A percentile compares a stretch with the other conserved stretches of the same genome.
Evolutionary conservation across 53 echinoderm and acorn worm genomes (phyloP).

Genomic region (Astropecten irregularis): DNA sequence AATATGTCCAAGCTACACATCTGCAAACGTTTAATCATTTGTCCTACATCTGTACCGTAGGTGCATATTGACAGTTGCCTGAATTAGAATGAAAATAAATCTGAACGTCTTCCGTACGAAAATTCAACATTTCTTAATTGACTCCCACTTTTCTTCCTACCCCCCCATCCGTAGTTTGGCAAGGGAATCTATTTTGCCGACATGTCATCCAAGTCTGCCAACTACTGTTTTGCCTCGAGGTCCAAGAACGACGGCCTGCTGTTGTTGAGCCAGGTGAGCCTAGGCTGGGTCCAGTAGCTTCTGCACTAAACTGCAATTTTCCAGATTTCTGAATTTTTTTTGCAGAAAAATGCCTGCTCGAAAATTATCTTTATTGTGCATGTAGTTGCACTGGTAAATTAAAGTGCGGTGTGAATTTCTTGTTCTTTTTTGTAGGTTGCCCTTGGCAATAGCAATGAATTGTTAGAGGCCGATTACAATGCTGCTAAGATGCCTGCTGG

Average conservation of each 20-base stretch:
- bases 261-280: conserved; percentile 80
- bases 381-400: too few species aligned
- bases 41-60: too few species aligned
- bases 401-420: too few species aligned
- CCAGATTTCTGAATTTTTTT: background rate
- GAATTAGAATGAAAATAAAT: too few species aligned
- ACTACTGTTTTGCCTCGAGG: conserved; percentile 92
- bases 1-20: too few species aligned
- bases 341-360: too few species aligned
- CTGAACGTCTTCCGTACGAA: too few species aligned
- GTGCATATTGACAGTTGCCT: too few species aligned
- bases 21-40: too few species aligned
- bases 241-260: conserved; percentile 73
- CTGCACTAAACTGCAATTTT: background rate
- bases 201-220: conserved; percentile 99
- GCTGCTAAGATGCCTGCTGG: conserved; percentile 82
- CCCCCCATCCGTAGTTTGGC: conserved; percentile 79
- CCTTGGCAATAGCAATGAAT: conserved; percentile 76
- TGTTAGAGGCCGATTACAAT: conserved; percentile 86
- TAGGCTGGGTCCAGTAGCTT: too few species aligned
- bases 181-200: conserved; percentile 98
- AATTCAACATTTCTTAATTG: too few species aligned
- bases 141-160: background rate
- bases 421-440: conserved; percentile 78
- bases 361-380: too few species aligned